Evolutionary conservation across 2,888 invertebrate genomes (phyloP), one percentile per base, ranked within the genome.

Genomic region (Cryptus armator): DNA sequence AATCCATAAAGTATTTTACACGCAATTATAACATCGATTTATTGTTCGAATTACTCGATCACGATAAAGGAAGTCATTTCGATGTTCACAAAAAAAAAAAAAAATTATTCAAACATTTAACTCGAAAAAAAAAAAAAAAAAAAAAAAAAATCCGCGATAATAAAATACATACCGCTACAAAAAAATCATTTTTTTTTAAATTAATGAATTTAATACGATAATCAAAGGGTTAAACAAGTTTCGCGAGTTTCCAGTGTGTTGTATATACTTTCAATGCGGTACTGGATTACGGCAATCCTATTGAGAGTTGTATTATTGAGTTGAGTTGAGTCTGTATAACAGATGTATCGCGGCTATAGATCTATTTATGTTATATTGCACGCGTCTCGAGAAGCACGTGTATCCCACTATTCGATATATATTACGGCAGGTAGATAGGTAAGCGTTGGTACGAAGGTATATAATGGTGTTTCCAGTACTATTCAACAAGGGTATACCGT

Each of bases 301-400:
- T 76, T 76, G 37, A 12, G 10, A 43, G 43, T 24, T 66, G 53
- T 64, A 53, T 43, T 37, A 37, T 37, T 37, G 37, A 37, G 37
- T 37, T 37, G 37, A 37, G 66, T 76, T 66, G 66, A 66, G 76
- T 66, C 66, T 66, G 76, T 76, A 76, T 66, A 76, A 76, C 76
- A 66, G 76, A 76, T 76, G 66, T 76, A 76, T 76, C 76, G 48
- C 37, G 64, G 64, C 66, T 53, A 51, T 66, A 76, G 76, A 66
- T 76, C 76, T 53, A 66, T 76, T 37, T 66, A 43, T 66, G 66
- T 48, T 51, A 43, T 64, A 53, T 66, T 66, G 75, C 48, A 66
- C 51, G 76, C 43, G 76, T 29, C n/a, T n/a, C 53, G 44, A 10
- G 24, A 16, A 75, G n/a, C 76, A 76, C 76, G 76, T 66, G 76